Conservation (phyloP, 1,140 invertebrate genomes). For the Drosophila nigromelanica region DNA sequence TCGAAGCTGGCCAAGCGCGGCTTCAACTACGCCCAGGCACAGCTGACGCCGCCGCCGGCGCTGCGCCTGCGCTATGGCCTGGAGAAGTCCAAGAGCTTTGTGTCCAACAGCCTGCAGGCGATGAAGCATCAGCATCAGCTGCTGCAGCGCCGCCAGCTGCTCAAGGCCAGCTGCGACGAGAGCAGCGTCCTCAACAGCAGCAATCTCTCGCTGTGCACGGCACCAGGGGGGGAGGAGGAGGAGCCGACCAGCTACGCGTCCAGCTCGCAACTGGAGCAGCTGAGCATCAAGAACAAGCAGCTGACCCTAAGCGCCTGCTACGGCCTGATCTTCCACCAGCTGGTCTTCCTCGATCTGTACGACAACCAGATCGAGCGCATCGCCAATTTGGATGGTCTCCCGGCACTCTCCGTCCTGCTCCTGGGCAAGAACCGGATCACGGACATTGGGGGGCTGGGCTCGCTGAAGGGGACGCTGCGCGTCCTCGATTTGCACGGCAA, state of each 20-base stretch:
- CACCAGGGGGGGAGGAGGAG: constrained; percentile 48
- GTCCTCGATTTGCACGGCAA: constrained; percentile 97
- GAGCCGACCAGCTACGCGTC: constrained; percentile 29
- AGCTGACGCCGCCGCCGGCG: constrained; percentile 49
- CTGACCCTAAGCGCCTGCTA: constrained; percentile 67
- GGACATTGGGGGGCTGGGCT: constrained; percentile 81
- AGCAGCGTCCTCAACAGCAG: constrained; percentile 47
- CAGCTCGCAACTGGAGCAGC: constrained; percentile 49
- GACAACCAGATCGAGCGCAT: constrained; percentile 96
- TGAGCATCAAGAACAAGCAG: constrained; percentile 80
- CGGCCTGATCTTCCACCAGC: constrained; percentile 87
- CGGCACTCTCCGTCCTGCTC: constrained; percentile 92
- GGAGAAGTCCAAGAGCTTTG: constrained; percentile 80
- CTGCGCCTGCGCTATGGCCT: constrained; percentile 64
- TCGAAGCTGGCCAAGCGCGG: constrained; percentile 63
- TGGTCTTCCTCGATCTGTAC: constrained; percentile 96
- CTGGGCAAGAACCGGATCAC: constrained; percentile 93
- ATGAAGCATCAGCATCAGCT: constrained; percentile 74
- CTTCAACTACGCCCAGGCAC: constrained; percentile 85
- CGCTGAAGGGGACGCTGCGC: constrained; percentile 70
- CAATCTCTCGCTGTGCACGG: constrained; percentile 48
- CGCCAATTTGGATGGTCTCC: constrained; percentile 89
- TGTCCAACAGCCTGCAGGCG: constrained; percentile 70
- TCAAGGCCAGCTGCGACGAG: constrained; percentile 41
- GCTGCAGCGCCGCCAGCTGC: constrained; percentile 52